phyloP scores from a whole-genome alignment of 1,140 invertebrate genomes.

The roundworm (Caenorhabditis elegans) region DNA sequence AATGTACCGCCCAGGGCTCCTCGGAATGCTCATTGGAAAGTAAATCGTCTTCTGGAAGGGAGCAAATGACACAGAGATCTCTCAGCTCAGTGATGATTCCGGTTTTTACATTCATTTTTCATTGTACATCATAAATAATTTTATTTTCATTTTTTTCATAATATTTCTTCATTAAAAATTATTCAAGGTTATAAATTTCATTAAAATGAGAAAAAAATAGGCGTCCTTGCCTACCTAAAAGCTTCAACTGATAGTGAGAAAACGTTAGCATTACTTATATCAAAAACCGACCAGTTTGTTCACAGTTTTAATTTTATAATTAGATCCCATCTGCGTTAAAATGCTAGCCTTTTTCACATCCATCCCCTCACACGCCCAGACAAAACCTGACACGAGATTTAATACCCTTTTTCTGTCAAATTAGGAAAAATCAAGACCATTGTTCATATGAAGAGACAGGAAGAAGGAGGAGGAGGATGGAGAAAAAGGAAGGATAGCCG shows the following conservation, averaged over 20 bases:
- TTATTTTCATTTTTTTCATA: too few relatives aligned
- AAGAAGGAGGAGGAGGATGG: background rate
- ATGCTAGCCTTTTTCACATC: too few relatives aligned
- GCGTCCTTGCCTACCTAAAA: too few relatives aligned
- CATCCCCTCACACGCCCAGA: too few relatives aligned
- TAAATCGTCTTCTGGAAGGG: background rate
- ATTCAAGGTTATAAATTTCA: too few relatives aligned
- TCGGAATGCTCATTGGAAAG: slow-evolving; percentile 12
- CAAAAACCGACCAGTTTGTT: background rate
- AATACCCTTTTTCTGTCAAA: background rate
- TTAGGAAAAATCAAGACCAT: background rate
- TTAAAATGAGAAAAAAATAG: too few relatives aligned
- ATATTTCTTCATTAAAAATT: too few relatives aligned
- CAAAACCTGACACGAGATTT: background rate
- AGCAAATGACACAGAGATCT: slow-evolving; percentile 6
- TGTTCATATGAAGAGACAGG: background rate
- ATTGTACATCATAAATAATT: too few relatives aligned
- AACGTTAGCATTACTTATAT: too few relatives aligned
- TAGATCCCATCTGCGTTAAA: too few relatives aligned
- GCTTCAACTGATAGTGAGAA: too few relatives aligned
- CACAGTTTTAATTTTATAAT: too few relatives aligned
- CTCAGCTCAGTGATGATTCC: background rate
- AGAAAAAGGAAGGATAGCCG: background rate
- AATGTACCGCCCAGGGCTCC: slow-evolving; percentile 4
- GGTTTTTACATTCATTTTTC: background rate